phyloP scores from a whole-genome alignment of 2,888 invertebrate species.

The Lithosia quadra region DNA sequence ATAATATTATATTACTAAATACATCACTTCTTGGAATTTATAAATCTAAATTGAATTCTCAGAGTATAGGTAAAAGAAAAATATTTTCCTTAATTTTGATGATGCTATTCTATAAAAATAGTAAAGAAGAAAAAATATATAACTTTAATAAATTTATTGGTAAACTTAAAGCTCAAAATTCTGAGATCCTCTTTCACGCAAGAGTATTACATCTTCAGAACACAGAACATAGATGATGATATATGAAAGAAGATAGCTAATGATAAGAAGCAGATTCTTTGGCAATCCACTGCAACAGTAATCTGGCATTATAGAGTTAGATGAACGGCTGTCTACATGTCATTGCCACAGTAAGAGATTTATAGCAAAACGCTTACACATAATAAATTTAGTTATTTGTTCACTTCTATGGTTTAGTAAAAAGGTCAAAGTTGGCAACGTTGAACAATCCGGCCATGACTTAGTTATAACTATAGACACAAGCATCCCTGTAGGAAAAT shows the following conservation, averaged over 20 bases:
- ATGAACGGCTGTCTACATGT: background rate
- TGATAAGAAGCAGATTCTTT: background rate
- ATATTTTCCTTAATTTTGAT: too few relatives aligned
- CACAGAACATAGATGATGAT: too few relatives aligned
- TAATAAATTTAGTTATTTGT: conserved; percentile 4
- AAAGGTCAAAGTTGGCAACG: background rate
- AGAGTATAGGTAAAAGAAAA: too few relatives aligned
- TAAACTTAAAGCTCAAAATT: background rate
- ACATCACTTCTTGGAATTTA: too few relatives aligned
- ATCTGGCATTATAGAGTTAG: conserved; percentile 1
- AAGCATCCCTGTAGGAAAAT: background rate
- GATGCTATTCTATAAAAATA: too few relatives aligned
- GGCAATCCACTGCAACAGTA: conserved; percentile 7
- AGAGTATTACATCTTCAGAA: background rate
- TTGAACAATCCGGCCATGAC: background rate
- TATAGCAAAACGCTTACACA: background rate
- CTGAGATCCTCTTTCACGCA: background rate
- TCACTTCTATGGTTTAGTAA: background rate
- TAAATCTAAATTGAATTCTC: too few relatives aligned
- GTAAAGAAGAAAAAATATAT: too few relatives aligned
- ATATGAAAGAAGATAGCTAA: conserved; percentile 9
- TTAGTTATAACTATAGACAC: too few relatives aligned
- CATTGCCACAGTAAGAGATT: conserved; percentile 5
- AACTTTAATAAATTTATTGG: too few relatives aligned
- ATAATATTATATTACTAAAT: too few relatives aligned